Conservation (phyloP, 2,888 invertebrate species). For the Galeopsomyia nigrocyanea region DNA sequence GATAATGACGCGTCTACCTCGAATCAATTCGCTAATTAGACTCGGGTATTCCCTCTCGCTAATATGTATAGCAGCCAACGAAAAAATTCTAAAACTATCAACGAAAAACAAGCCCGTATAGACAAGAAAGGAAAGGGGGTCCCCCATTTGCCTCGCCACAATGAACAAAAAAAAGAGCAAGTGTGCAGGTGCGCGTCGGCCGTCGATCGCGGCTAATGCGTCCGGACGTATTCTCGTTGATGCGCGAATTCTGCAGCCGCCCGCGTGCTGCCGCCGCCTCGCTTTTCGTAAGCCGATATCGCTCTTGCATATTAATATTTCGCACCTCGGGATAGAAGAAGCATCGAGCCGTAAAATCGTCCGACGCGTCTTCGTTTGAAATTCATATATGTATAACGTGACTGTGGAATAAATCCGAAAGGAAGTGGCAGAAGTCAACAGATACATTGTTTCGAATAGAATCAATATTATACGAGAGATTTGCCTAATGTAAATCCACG, state of each 20-base stretch:
- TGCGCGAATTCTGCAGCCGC: conserved; percentile 4
- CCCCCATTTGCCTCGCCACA: no score
- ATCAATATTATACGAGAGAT: background rate
- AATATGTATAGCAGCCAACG: no score
- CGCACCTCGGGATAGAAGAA: conserved; percentile 40
- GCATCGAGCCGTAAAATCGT: conserved; percentile 18
- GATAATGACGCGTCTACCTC: no score
- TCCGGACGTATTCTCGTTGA: conserved; percentile 18
- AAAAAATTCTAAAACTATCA: no score
- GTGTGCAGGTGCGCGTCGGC: conserved; percentile 39
- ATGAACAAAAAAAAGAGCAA: background rate
- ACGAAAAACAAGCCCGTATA: background rate
- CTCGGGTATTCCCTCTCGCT: no score
- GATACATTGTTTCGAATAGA: background rate
- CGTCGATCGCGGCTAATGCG: conserved; percentile 46
- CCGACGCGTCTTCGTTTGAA: background rate
- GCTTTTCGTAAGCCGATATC: conserved; percentile 22
- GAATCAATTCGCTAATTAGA: no score
- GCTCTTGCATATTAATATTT: conserved; percentile 27
- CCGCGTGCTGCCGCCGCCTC: background rate
- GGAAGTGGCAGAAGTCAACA: background rate
- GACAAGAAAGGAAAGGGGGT: background rate
- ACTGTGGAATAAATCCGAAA: background rate
- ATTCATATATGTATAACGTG: background rate
- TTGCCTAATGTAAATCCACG: background rate